Percentiles rank a stretch among this genome's conserved stretches.
These are phyloP conservation scores for Sycophila sp. DNA, from an alignment of 1,140 invertebrate species.

Conservation along the genomic window DNA sequence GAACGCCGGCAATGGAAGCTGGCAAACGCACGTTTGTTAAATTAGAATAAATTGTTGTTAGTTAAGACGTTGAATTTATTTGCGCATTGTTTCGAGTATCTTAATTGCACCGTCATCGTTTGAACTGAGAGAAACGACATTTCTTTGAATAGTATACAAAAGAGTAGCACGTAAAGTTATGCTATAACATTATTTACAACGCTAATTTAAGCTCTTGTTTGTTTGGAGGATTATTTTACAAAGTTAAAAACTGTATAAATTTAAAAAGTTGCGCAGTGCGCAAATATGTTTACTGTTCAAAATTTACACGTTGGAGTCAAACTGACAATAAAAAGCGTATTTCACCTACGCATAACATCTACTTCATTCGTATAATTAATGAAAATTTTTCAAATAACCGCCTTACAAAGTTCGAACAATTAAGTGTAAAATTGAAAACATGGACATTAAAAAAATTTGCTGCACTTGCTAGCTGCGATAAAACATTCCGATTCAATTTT, in stretches of 20 bases:
- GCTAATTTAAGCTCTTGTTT: neutral
- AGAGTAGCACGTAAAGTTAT: neutral
- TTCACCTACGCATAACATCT: neutral
- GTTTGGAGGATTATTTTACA: neutral
- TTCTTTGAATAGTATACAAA: constrained; percentile 7
- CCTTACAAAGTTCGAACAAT: neutral
- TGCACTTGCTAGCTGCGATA: neutral
- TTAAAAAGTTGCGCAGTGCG: no score
- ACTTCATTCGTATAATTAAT: neutral
- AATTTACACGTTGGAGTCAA: neutral
- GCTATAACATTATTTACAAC: neutral
- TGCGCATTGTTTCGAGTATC: constrained; percentile 26
- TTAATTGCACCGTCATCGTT: constrained; percentile 10
- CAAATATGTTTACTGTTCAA: neutral
- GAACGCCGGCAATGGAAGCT: constrained; percentile 3
- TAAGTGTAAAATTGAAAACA: constrained; percentile 6
- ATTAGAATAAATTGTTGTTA: constrained; percentile 18
- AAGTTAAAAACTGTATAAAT: no score
- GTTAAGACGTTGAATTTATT: constrained; percentile 27
- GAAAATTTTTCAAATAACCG: neutral
- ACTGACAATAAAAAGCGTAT: neutral
- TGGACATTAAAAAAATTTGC: neutral
- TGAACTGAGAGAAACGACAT: no score
- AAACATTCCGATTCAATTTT: neutral
- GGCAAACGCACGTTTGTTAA: neutral